These are phyloP conservation scores for Phrixothrix hirtus DNA, from an alignment of 2,888 invertebrate species.

Conservation along the genomic window DNA sequence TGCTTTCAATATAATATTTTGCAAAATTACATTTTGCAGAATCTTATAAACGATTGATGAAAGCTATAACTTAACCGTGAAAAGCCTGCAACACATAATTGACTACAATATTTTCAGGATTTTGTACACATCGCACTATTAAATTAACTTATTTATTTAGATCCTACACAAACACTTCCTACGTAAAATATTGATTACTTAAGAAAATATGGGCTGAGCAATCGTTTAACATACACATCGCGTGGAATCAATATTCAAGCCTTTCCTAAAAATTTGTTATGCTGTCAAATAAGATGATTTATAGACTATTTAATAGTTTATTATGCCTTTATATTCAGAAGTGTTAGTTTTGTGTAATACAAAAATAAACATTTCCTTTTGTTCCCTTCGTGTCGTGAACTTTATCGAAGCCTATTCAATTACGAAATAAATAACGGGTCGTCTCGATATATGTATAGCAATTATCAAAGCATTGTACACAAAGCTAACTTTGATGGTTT, in stretches of 20 bases:
- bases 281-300: slow-evolving; percentile 53
- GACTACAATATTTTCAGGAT: too few species aligned
- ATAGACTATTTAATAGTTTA: slow-evolving; percentile 53
- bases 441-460: slow-evolving; percentile 6
- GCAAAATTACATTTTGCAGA: too few species aligned
- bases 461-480: neutral
- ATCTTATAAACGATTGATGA: too few species aligned
- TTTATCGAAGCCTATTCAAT: slow-evolving; percentile 30
- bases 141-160: too few species aligned
- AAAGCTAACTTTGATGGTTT: neutral
- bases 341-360: slow-evolving; percentile 52
- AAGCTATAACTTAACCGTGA: too few species aligned
- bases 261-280: slow-evolving; percentile 48
- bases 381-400: slow-evolving; percentile 30
- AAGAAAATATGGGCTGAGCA: neutral
- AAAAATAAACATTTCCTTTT: slow-evolving; percentile 52
- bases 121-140: too few species aligned
- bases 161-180: neutral
- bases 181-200: slow-evolving; percentile 1
- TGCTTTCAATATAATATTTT: too few species aligned
- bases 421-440: slow-evolving; percentile 28
- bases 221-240: slow-evolving; percentile 28
- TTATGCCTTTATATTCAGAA: slow-evolving; percentile 45
- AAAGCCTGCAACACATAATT: too few species aligned
- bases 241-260: slow-evolving; percentile 44